Base-by-base conservation (phyloP, 2,888 invertebrate genomes). In the Aphodius granarius region DNA sequence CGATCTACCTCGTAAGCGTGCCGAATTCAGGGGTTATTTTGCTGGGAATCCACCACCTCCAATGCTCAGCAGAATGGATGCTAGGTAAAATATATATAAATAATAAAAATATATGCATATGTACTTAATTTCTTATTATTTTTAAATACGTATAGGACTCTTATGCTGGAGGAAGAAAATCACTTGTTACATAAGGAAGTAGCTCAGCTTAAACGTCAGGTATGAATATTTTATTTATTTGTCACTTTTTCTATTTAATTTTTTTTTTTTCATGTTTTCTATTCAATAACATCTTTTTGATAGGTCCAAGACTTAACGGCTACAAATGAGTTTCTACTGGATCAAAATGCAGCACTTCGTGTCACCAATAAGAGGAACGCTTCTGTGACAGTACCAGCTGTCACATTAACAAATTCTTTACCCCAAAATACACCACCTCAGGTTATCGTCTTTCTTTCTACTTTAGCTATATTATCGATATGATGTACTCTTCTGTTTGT, bases 261-360 rank as follows among this genome's bases (percentile, higher is more conserved):
- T 16, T n/a, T 18, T 63, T 63, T 63, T 1, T 64, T n/a, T 73
- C n/a, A 5, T 20, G 1, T 20, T n/a, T 66, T 16, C 16, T 21
- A 68, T 63, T 22, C 73, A n/a, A 72, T 65, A 20, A 20, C 72
- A 9, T 43, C 18, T 78, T 76, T 72, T 43, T 79, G 80, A 3
- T 85, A 91, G 88, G 91, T 92, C 17, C 90, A 90, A 43, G 93
- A 94, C 85, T 86, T 94, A 78, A 92, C 92, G 62, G 93, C 94
- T 1, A 93, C 94, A 6, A 95, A 95, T 85, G 94, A 94, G 84
- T 94, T 94, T 84, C 88, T 95, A 13, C 86, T 94, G 78, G 93
- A 94, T 81, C 94, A 94, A 86, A 94, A 94, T 86, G 94, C 94
- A 20, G 91, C 92, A 79, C 86, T 94, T 77, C 88, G 94, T 23